Base-by-base conservation (phyloP, 2,797 vertebrate genomes). In the Melanotaenia nigrans region DNA sequence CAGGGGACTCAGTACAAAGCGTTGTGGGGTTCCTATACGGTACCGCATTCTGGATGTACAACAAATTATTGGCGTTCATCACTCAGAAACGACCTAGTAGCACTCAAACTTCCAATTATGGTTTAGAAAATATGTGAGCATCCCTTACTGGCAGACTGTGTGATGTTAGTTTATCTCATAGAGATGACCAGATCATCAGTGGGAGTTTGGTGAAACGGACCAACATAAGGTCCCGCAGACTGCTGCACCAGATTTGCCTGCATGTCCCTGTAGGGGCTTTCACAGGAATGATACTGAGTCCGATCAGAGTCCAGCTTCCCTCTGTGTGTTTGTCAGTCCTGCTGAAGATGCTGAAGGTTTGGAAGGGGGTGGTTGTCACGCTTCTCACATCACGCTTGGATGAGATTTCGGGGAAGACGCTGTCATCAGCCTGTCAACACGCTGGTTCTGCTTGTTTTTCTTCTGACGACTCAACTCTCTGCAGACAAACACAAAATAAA, bases 191-290 rank as follows among this genome's bases (percentile, higher is more conserved):
- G 68, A 66, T 45, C 71, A 63, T 38, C 51, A 71, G 78, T 68
- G 75, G 80, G 83, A 81, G 81, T 81, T 60, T 83, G 61, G 51
- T 72, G 77, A 59, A 70, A 54, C 5, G 22, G 59, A 30, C 60
- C 62, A 76, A 42, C 82, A 82, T 73, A 78, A 54, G 84, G 65
- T 83, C 53, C 79, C 58, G 61, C 81, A 80, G 71, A 38, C 81
- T 82, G 81, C 74, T 65, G 64, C 62, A 74, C 55, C 78, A 82
- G 63, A 78, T 32, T 20, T 54, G 12, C 57, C 59, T 38, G 33
- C 40, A 53, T 0, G 16, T 65, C 47, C 38, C 47, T 54, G 64
- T 28, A 18, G 61, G 61, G 63, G 28, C 59, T 51, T 64, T 65
- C 35, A 77, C 55, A 76, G 74, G 30, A 71, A 53, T n/a, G 58